Evolutionary conservation across 2,797 vertebrate species (phyloP).

Genomic region (Pantherophis alleghaniensis): DNA sequence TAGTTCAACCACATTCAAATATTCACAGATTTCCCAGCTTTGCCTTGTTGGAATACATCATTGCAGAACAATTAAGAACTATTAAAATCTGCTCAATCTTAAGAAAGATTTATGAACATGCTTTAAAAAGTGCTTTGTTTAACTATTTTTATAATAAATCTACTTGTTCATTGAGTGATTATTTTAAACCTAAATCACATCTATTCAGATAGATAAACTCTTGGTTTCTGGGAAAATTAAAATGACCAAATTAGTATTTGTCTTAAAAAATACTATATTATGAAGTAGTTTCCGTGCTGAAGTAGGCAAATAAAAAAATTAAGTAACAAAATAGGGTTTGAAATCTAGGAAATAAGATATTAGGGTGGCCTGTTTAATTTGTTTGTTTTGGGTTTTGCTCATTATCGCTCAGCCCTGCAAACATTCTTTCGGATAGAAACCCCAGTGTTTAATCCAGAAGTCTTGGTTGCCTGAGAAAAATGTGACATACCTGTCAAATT

Average conservation of each 20-base stretch:
- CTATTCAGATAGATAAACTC: neutral
- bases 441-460: neutral
- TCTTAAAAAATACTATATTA: neutral
- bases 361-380: neutral
- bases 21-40: neutral
- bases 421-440: neutral
- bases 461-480: conserved; percentile 17
- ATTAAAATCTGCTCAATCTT: neutral
- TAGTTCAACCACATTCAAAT: neutral
- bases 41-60: neutral
- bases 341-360: neutral
- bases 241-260: neutral
- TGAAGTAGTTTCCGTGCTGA: neutral
- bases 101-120: neutral
- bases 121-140: neutral
- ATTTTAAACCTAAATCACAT: neutral
- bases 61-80: neutral
- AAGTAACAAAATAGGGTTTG: neutral
- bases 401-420: neutral
- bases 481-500: conserved; percentile 15
- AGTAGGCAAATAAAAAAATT: neutral
- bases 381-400: neutral
- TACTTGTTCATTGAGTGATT: neutral
- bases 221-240: neutral
- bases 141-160: neutral